Conservation (phyloP, 2,888 invertebrate genomes). For the Gryllus longicercus region DNA sequence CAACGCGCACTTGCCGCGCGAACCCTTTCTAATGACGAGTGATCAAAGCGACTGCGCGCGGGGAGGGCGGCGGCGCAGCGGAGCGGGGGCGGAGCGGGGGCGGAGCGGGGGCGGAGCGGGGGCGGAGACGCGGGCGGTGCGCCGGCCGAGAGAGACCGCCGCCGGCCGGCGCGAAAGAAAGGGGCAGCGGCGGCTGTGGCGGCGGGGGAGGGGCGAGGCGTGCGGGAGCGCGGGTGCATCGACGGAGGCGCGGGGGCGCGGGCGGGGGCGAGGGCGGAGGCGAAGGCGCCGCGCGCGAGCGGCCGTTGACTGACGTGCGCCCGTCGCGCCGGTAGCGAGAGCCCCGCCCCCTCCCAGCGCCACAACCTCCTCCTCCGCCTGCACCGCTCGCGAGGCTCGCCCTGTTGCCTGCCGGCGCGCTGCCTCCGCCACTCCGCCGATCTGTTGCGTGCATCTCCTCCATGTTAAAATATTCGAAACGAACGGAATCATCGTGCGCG, state of each 20-base stretch:
- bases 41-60: not conserved
- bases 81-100: too few species aligned
- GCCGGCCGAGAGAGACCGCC: not conserved
- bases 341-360: not conserved
- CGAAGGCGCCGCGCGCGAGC: not conserved
- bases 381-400: not conserved
- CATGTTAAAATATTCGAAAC: not conserved
- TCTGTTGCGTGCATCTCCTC: slow-evolving; percentile 9
- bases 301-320: not conserved
- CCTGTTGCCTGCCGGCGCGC: not conserved
- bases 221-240: too few species aligned
- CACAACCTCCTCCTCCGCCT: not conserved
- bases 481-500: not conserved
- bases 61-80: not conserved
- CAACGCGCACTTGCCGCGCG: slow-evolving; percentile 6
- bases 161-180: not conserved
- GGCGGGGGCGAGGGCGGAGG: too few species aligned
- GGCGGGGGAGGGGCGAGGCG: not conserved
- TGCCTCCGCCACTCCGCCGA: not conserved
- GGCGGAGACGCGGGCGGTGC: not conserved
- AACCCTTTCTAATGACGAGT: slow-evolving; percentile 17
- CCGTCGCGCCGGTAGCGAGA: not conserved
- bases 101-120: too few species aligned
- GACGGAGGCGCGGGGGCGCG: too few species aligned
- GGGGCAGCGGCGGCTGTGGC: not conserved